Conservation (phyloP, 2,113 vertebrate species). For the Muscicapa adusta region DNA sequence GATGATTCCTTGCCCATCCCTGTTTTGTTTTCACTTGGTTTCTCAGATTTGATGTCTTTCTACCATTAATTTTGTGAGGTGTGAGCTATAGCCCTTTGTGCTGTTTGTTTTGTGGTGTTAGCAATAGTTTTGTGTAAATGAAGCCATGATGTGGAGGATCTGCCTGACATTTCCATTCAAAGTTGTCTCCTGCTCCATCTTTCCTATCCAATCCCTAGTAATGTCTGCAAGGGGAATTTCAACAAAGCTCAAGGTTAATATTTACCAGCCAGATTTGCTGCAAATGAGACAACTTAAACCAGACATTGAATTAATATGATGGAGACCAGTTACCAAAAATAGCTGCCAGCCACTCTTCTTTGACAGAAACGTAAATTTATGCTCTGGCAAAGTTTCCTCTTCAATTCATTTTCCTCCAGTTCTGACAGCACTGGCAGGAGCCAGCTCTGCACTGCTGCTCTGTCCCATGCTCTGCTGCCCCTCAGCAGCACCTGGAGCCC, state of each 20-base stretch:
- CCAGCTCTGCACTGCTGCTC: not conserved
- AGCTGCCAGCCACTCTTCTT: conserved; percentile 50
- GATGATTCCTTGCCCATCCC: not conserved
- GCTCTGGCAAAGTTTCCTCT: not conserved
- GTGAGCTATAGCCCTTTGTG: not conserved
- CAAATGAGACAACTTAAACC: conserved; percentile 57
- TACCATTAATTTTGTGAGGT: not conserved
- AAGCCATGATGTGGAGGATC: not conserved
- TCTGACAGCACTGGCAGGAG: not conserved
- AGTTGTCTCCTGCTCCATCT: conserved; percentile 19
- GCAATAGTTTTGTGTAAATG: not conserved
- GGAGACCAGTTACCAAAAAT: conserved; percentile 51
- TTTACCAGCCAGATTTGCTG: conserved; percentile 64
- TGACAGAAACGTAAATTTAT: conserved; percentile 45
- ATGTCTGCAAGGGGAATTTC: conserved; percentile 65
- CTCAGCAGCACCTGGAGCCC: not conserved
- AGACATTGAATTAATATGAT: conserved; percentile 57
- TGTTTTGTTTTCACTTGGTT: not conserved
- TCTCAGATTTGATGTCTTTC: not conserved
- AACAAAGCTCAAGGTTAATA: conserved; percentile 68
- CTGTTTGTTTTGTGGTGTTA: not conserved
- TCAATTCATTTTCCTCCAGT: not conserved
- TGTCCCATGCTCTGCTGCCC: not conserved
- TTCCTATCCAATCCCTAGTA: not conserved
- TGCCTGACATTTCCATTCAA: not conserved